phyloP scores from a whole-genome alignment of 2,888 invertebrate genomes.

The Drosophila diplacantha region DNA sequence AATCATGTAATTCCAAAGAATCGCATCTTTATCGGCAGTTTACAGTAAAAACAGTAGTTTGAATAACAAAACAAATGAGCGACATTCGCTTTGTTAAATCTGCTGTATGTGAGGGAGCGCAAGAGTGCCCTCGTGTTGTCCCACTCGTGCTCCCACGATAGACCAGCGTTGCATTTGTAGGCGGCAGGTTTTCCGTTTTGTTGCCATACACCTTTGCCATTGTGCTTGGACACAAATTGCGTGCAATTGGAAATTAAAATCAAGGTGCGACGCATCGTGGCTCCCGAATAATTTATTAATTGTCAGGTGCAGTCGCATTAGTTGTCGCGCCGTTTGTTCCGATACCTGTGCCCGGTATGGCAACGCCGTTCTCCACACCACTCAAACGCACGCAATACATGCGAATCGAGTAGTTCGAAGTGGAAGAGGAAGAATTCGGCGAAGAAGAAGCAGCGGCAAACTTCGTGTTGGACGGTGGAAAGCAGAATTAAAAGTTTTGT shows the following conservation, averaged over 20 bases:
- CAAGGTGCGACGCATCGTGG: slow-evolving; percentile 12
- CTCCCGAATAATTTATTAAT: slow-evolving; percentile 18
- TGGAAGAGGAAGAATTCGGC: slow-evolving; percentile 42
- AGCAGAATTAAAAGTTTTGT: slow-evolving; percentile 38
- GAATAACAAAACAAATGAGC: slow-evolving; percentile 1
- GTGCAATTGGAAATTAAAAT: slow-evolving; percentile 5
- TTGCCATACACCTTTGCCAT: slow-evolving; percentile 27
- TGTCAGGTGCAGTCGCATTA: slow-evolving; percentile 20
- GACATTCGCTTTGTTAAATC: slow-evolving; percentile 11
- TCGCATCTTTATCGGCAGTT: not conserved
- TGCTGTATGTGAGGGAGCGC: slow-evolving; percentile 14
- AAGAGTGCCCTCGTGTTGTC: slow-evolving; percentile 41
- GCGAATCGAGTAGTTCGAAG: slow-evolving; percentile 58
- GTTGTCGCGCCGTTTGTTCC: slow-evolving; percentile 30
- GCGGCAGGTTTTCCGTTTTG: slow-evolving; percentile 42
- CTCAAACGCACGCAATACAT: slow-evolving; percentile 45
- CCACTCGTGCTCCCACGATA: slow-evolving; percentile 32
- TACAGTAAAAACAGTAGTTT: not conserved
- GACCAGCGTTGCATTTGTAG: slow-evolving; percentile 28
- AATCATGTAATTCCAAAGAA: not conserved
- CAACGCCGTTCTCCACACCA: slow-evolving; percentile 49
- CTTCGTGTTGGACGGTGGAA: slow-evolving; percentile 56
- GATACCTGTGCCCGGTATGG: slow-evolving; percentile 48
- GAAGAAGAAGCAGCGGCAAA: slow-evolving; percentile 64
- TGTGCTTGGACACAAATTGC: not conserved